phyloP scores from a whole-genome alignment of 2,797 vertebrate genomes.

The Fundulus diaphanus region DNA sequence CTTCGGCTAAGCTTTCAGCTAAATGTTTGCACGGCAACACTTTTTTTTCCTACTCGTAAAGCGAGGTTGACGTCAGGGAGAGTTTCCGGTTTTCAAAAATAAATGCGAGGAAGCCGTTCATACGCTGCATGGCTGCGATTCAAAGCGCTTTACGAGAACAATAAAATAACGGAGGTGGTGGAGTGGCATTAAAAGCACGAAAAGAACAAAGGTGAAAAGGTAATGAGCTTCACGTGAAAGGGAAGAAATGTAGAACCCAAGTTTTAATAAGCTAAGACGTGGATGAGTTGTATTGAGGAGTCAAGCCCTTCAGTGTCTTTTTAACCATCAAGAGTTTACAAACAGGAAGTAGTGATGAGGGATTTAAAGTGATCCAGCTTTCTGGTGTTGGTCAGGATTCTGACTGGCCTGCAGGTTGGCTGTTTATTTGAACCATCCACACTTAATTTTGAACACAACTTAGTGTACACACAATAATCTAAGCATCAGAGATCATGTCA shows the following conservation, averaged over 20 bases:
- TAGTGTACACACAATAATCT: too few species aligned
- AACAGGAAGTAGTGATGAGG: too few species aligned
- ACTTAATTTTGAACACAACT: too few species aligned
- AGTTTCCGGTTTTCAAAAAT: slow-evolving; percentile 66
- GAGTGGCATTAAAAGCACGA: not conserved
- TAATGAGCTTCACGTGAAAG: not conserved
- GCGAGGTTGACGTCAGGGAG: not conserved
- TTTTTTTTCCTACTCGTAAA: slow-evolving; percentile 14
- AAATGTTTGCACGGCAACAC: slow-evolving; percentile 22
- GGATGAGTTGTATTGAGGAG: too few species aligned
- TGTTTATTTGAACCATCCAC: too few species aligned
- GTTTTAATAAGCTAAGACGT: too few species aligned
- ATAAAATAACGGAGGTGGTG: not conserved
- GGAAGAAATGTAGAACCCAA: not conserved
- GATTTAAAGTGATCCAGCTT: too few species aligned
- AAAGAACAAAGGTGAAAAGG: not conserved
- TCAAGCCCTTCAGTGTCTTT: too few species aligned
- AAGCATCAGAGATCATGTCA: too few species aligned
- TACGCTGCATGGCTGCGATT: not conserved
- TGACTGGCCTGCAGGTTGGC: not conserved
- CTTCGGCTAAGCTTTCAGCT: slow-evolving; percentile 9
- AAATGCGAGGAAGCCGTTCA: slow-evolving; percentile 13
- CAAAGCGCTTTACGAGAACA: not conserved
- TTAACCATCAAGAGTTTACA: too few species aligned
- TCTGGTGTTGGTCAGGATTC: not conserved